Evolutionary conservation across 2,113 vertebrate species (phyloP).

Genomic region (Poeciliopsis occidentalis): DNA sequence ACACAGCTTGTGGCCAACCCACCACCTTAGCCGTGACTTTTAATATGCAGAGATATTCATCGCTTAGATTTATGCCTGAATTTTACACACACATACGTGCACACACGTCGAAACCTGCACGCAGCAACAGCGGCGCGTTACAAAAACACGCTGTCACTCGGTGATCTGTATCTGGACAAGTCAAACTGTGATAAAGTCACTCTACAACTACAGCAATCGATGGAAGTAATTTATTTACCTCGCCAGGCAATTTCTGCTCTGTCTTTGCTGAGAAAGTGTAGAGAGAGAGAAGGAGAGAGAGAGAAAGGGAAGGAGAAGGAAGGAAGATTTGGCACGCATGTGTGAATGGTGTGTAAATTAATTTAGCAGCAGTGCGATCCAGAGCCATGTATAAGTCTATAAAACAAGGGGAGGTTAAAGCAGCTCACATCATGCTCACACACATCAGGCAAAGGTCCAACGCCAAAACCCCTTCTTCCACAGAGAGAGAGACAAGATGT

Average conservation of each 20-base stretch:
- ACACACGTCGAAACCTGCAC: conserved; percentile 9
- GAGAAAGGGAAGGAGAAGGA: conserved; percentile 26
- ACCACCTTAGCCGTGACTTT: conserved; percentile 59
- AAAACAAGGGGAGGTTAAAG: conserved; percentile 81
- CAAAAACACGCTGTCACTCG: conserved; percentile 68
- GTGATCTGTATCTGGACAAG: conserved; percentile 80
- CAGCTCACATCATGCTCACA: conserved; percentile 71
- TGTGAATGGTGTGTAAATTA: conserved; percentile 79
- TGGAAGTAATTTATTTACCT: conserved; percentile 86
- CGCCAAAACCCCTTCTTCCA: conserved; percentile 69
- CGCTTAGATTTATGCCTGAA: conserved; percentile 65
- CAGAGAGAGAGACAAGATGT: conserved; percentile 58
- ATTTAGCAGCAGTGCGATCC: conserved; percentile 76
- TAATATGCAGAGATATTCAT: conserved; percentile 74
- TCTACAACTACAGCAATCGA: conserved; percentile 81
- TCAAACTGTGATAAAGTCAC: conserved; percentile 82
- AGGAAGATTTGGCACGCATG: conserved; percentile 72
- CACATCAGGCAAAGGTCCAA: conserved; percentile 70
- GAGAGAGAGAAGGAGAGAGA: too few species aligned
- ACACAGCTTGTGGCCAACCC: too few species aligned
- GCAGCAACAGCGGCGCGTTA: conserved; percentile 50
- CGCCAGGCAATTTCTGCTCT: too few species aligned
- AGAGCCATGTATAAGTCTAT: conserved; percentile 79
- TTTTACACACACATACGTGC: conserved; percentile 28
- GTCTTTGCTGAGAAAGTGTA: too few species aligned